Conservation (phyloP, 2,113 vertebrate genomes). For the Promerops cafer region DNA sequence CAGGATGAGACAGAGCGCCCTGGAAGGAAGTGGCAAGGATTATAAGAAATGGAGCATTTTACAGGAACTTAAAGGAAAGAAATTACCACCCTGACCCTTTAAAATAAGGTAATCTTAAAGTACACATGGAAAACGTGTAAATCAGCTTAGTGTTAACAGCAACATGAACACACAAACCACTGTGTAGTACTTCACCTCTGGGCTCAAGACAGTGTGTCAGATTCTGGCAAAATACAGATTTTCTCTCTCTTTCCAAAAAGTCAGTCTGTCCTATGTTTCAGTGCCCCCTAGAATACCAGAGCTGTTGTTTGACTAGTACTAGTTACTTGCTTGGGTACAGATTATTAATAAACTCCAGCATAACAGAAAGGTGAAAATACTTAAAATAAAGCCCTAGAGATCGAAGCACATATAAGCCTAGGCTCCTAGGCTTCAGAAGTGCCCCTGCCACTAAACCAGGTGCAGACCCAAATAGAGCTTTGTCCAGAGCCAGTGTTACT, state of each 20-base stretch:
- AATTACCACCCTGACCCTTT: background rate
- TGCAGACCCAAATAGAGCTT: background rate
- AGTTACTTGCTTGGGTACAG: background rate
- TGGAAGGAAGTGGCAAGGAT: background rate
- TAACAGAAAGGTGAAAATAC: background rate
- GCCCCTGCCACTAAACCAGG: background rate
- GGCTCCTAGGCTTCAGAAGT: background rate
- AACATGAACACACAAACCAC: background rate
- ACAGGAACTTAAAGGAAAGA: background rate
- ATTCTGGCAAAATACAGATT: background rate
- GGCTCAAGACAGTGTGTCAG: background rate
- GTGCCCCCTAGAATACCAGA: background rate
- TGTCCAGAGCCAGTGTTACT: background rate
- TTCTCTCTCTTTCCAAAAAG: background rate
- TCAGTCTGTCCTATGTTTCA: background rate
- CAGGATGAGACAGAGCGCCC: background rate
- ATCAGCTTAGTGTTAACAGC: background rate
- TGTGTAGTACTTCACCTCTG: background rate
- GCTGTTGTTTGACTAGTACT: background rate
- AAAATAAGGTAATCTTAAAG: background rate
- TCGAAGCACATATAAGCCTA: background rate
- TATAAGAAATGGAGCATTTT: background rate
- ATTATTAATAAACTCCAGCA: background rate
- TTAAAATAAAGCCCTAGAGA: background rate
- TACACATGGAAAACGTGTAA: background rate